A percentile compares a stretch with the other conserved stretches of the same genome.
phyloP scores from a whole-genome alignment of 2,888 invertebrate genomes.

The Agonopterix heracliana region DNA sequence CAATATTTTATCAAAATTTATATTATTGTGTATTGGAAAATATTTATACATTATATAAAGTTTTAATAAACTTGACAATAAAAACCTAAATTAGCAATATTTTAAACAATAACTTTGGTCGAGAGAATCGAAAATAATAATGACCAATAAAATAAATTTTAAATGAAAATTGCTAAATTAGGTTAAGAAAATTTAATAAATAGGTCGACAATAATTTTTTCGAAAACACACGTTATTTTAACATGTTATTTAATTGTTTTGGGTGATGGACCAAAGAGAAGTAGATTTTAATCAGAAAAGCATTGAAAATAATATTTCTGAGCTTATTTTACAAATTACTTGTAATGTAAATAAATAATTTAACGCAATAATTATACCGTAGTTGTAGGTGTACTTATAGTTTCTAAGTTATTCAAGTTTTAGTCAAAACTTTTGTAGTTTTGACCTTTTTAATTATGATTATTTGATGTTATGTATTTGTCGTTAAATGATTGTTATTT shows the following conservation, averaged over 20 bases:
- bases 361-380: not conserved
- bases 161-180: not conserved
- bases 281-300: slow-evolving; percentile 21
- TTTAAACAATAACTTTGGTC: no score
- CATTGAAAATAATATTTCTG: slow-evolving; percentile 18
- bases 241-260: slow-evolving; percentile 21
- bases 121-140: no score
- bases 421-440: no score
- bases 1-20: slow-evolving; percentile 42
- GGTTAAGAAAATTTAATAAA: not conserved
- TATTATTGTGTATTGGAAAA: slow-evolving; percentile 20
- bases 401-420: not conserved
- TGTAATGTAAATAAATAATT: slow-evolving; percentile 20
- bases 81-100: slow-evolving; percentile 2
- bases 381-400: not conserved
- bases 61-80: slow-evolving; percentile 14
- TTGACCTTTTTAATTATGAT: no score
- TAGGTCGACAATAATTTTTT: slow-evolving; percentile 14
- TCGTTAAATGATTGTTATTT: no score
- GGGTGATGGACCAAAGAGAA: slow-evolving; percentile 34
- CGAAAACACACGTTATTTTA: slow-evolving; percentile 22
- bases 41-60: slow-evolving; percentile 7
- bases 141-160: not conserved
- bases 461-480: no score
- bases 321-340: slow-evolving; percentile 24